Base-by-base conservation (phyloP, 2,113 vertebrate genomes). In the Spheniscus mendiculus region DNA sequence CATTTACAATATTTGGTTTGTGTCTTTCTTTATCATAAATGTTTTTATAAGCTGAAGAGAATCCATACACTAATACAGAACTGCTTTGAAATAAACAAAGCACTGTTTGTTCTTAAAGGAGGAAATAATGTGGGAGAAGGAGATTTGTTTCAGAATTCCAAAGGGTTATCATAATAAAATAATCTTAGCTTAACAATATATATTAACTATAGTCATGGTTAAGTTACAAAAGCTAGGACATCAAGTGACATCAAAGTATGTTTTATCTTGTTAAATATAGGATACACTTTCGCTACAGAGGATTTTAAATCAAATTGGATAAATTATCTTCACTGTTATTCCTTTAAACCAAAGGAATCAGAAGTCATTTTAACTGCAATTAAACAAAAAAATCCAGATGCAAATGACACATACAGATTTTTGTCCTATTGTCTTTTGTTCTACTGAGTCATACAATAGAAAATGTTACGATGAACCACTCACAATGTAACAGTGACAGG, bases 361-460 rank as follows among this genome's bases (percentile, higher is more conserved):
- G 21, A 91, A 69, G 9, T 69, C 0, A 69, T 81, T 94, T 86
- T 65, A 73, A 87, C 52, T 4, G 6, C 40, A 90, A 72, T 92
- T 25, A 79, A 91, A 89, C 63, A 70, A 73, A 94, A 91, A 91
- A 89, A 80, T 44, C 38, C 2, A 4, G 18, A 59, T 82, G 83
- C 52, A 87, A 82, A 76, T 42, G 23, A 53, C 53, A 90, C 82
- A 59, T 63, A 69, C 23, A 66, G 62, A 23, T 89, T 94, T 93
- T 83, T 95, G 26, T 89, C 50, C 42, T 69, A 34, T 85, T 91
- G 55, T 93, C 58, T 91, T 95, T 76, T 70, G 66, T 83, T 90
- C 91, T 80, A 65, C 74, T 96, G 96, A 97, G 66, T 96, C 94
- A 93, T 40, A 49, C 45, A 61, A 53, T 9, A 91, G 61, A 85